Evolutionary conservation across 2,888 invertebrate genomes (phyloP).

Genomic region (Schrankia costaestrigalis): DNA sequence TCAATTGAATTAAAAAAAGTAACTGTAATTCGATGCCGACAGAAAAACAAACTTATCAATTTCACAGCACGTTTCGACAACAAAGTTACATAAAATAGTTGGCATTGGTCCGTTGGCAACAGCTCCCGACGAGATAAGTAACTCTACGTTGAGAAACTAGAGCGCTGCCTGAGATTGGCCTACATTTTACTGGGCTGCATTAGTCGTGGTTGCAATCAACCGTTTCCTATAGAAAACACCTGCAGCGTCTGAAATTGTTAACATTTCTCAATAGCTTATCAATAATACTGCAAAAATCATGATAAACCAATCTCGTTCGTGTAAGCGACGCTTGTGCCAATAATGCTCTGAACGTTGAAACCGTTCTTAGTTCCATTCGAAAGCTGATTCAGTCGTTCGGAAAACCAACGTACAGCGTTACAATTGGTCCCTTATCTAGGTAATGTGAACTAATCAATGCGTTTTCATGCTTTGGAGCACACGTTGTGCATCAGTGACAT

Average conservation of each 20-base stretch:
- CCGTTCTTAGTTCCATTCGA: too few relatives aligned
- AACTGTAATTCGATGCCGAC: slow-evolving; percentile 31
- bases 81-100: slow-evolving; percentile 74
- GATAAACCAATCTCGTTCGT: slow-evolving; percentile 10
- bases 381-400: too few relatives aligned
- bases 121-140: slow-evolving; percentile 70
- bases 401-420: too few relatives aligned
- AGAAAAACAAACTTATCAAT: slow-evolving; percentile 60
- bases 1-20: slow-evolving; percentile 9
- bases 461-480: too few relatives aligned
- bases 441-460: too few relatives aligned
- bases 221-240: slow-evolving; percentile 67
- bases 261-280: slow-evolving; percentile 53
- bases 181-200: slow-evolving; percentile 67
- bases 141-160: slow-evolving; percentile 74
- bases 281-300: slow-evolving; percentile 13
- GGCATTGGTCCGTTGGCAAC: slow-evolving; percentile 67
- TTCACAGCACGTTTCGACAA: slow-evolving; percentile 73
- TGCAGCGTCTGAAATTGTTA: slow-evolving; percentile 62
- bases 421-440: too few relatives aligned
- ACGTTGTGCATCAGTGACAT: too few relatives aligned
- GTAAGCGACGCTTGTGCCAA: too few relatives aligned
- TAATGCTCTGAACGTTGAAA: too few relatives aligned
- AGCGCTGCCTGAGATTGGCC: slow-evolving; percentile 71
- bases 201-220: slow-evolving; percentile 70